These are phyloP conservation scores for Gopherus evgoodei DNA, from an alignment of 2,113 vertebrate species.

Conservation along the genomic window DNA sequence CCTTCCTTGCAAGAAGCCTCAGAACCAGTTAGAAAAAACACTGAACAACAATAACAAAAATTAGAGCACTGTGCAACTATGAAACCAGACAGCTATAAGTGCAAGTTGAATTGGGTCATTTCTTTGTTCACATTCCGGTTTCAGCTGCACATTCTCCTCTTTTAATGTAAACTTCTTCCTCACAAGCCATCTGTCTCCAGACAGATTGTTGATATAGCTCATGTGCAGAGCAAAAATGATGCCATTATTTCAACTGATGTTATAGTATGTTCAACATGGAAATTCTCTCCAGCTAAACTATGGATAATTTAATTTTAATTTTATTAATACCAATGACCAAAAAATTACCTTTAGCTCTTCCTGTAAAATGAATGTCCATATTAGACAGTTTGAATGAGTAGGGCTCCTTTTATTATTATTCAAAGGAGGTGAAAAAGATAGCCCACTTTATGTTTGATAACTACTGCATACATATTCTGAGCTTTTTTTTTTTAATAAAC, in stretches of 20 bases:
- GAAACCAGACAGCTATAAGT: neutral
- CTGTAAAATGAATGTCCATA: rapidly evolving
- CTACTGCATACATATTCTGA: neutral
- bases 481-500: neutral
- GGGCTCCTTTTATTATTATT: neutral
- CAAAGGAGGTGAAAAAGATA: neutral
- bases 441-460: neutral
- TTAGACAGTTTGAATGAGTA: neutral
- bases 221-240: neutral
- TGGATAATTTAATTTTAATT: neutral
- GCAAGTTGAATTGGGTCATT: neutral
- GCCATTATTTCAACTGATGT: neutral
- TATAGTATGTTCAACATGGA: neutral
- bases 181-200: neutral
- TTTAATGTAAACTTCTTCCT: neutral
- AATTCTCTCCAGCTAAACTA: neutral
- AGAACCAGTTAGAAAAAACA: neutral
- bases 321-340: neutral
- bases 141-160: neutral
- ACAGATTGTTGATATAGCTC: neutral
- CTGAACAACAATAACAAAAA: neutral
- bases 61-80: neutral
- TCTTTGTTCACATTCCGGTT: neutral
- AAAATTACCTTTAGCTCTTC: neutral
- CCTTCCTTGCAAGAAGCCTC: neutral